Conservation (phyloP, 2,113 vertebrate species). For the Odobenus rosmarus region DNA sequence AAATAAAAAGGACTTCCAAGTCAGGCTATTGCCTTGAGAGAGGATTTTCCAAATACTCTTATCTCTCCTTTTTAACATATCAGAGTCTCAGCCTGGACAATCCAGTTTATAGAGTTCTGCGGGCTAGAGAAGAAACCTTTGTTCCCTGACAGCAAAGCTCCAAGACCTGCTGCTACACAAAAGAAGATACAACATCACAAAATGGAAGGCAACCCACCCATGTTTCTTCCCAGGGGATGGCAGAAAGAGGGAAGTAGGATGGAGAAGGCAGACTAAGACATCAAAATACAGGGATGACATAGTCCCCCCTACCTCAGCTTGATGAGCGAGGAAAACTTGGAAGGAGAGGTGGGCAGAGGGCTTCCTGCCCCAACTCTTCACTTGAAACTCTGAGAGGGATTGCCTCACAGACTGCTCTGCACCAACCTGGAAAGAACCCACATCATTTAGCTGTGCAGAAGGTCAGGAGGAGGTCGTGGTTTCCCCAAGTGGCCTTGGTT, state of each 20-base stretch:
- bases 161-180: not conserved
- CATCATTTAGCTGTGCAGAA: too few species aligned
- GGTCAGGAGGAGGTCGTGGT: not conserved
- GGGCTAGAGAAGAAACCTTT: conserved; percentile 9
- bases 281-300: not conserved
- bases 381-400: not conserved
- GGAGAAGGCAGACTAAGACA: not conserved
- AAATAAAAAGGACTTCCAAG: not conserved
- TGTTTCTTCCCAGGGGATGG: not conserved
- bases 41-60: not conserved
- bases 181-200: not conserved
- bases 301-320: not conserved
- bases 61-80: not conserved
- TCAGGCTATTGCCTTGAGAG: not conserved
- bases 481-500: not conserved
- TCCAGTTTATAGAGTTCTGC: not conserved
- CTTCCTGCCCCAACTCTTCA: not conserved
- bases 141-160: not conserved
- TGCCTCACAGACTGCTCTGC: not conserved
- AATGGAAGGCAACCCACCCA: not conserved
- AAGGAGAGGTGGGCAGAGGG: not conserved
- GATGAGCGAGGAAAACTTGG: not conserved
- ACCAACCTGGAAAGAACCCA: not conserved
- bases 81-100: not conserved
- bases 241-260: not conserved